Conservation (phyloP, 2,888 invertebrate genomes). For the Pyralis farinalis region DNA sequence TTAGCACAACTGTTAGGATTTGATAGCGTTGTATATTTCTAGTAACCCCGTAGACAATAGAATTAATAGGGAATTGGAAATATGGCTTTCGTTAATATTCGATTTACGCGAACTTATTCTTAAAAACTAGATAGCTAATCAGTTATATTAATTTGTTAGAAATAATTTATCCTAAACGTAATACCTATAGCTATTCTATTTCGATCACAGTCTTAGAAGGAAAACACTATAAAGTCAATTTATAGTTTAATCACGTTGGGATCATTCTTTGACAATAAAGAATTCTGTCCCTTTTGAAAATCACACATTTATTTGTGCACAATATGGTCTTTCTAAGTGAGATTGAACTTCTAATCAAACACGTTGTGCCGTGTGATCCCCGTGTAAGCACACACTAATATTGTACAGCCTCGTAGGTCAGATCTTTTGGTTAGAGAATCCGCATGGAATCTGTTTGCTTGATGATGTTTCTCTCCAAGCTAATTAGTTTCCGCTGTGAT, state of each 20-base stretch:
- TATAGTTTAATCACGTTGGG: constrained; percentile 42
- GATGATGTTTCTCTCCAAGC: constrained; percentile 60
- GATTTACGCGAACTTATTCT: constrained; percentile 2
- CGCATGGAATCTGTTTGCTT: constrained; percentile 74
- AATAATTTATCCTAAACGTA: constrained; percentile 7
- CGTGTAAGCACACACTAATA: constrained; percentile 25
- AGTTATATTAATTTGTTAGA: constrained; percentile 13
- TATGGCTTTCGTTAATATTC: constrained; percentile 2
- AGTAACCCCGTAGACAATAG: too few species aligned
- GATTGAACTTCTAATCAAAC: background rate
- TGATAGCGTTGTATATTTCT: too few species aligned
- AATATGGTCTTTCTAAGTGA: background rate
- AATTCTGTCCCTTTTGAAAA: too few species aligned
- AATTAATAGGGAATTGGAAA: background rate
- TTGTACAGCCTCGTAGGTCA: constrained; percentile 45
- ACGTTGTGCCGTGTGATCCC: constrained; percentile 12
- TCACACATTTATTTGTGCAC: too few species aligned
- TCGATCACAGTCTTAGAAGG: constrained; percentile 71
- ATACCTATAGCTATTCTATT: constrained; percentile 30
- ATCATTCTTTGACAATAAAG: constrained; percentile 2
- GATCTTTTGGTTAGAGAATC: constrained; percentile 53
- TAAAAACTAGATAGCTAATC: constrained; percentile 1
- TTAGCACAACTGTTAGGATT: too few species aligned
- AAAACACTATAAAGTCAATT: constrained; percentile 58
- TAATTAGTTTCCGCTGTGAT: constrained; percentile 44